Percentiles rank a stretch among this genome's conserved stretches.
phyloP scores from a whole-genome alignment of 2,888 invertebrate genomes.

The Orthosia gothica region DNA sequence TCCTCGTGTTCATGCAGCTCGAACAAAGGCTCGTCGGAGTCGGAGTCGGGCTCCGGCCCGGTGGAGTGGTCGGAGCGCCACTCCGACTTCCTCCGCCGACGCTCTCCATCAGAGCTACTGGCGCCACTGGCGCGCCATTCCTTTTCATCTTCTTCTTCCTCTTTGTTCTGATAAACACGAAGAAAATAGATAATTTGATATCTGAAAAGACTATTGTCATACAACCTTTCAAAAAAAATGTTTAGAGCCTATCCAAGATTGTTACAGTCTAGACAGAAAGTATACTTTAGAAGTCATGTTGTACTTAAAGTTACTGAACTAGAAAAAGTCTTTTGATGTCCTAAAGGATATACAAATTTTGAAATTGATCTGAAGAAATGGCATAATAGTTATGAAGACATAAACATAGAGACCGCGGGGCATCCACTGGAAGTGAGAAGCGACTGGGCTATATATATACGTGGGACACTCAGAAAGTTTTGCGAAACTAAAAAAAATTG shows the following conservation, averaged over 20 bases:
- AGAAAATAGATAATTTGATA: background rate
- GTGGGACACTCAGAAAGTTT: too few relatives aligned
- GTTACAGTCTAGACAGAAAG: too few relatives aligned
- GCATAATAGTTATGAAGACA: background rate
- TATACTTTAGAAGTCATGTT: too few relatives aligned
- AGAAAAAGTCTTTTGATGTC: slow-evolving; percentile 18
- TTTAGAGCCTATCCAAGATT: too few relatives aligned
- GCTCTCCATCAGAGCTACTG: slow-evolving; percentile 75
- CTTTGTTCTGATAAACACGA: slow-evolving; percentile 59
- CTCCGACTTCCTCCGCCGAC: slow-evolving; percentile 50
- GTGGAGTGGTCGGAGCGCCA: slow-evolving; percentile 86
- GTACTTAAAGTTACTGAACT: too few relatives aligned
- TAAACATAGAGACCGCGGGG: too few relatives aligned
- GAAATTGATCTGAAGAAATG: background rate
- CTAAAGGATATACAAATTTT: background rate
- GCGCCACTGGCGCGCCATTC: slow-evolving; percentile 85
- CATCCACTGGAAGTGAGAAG: too few relatives aligned
- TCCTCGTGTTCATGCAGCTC: slow-evolving; percentile 80
- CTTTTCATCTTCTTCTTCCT: slow-evolving; percentile 82
- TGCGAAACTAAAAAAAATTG: too few relatives aligned
- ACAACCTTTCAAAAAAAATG: too few relatives aligned
- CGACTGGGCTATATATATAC: too few relatives aligned
- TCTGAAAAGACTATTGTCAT: too few relatives aligned
- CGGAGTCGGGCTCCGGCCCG: slow-evolving; percentile 84
- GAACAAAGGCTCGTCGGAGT: slow-evolving; percentile 86